Percentiles rank a stretch among this genome's conserved stretches.
Conservation (phyloP, 37 sponge, comb jelly and placozoan genomes). For the Dysidea cf. avara region DNA sequence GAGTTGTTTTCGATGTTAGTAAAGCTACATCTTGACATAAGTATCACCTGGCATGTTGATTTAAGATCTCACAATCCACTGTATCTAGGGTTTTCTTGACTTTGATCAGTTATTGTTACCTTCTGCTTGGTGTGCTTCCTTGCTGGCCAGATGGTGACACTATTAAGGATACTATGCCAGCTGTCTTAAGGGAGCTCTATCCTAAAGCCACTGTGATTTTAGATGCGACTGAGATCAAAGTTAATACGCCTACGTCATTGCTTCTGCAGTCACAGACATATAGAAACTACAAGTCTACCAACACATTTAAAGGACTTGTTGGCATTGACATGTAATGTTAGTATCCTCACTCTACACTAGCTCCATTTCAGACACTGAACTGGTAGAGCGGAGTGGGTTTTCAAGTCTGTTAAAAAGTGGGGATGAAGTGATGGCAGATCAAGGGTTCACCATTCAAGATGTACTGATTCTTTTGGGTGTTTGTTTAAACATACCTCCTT, state of each 20-base stretch:
- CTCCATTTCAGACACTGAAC: neutral
- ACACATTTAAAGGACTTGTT: slow-evolving; percentile 10
- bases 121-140: slow-evolving; percentile 10
- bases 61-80: slow-evolving; percentile 7
- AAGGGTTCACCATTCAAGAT: neutral
- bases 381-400: no score
- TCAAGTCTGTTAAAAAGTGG: no score
- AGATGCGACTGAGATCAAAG: slow-evolving; percentile 3
- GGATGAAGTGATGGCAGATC: no score
- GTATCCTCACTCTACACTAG: neutral
- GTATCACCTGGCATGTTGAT: neutral
- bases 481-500: no score
- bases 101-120: slow-evolving; percentile 17
- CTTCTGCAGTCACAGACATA: slow-evolving; percentile 18
- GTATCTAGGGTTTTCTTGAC: neutral
- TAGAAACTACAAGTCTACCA: slow-evolving; percentile 21
- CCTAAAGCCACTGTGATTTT: slow-evolving; percentile 4
- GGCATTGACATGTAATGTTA: slow-evolving; percentile 1
- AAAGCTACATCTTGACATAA: neutral
- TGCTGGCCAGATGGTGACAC: slow-evolving; percentile 7
- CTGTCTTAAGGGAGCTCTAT: neutral
- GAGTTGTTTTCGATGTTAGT: neutral
- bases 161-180: neutral
- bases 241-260: neutral
- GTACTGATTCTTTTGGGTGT: neutral